Evolutionary conservation across 2,797 vertebrate species (phyloP), one percentile per base, ranked within the genome.

Genomic region (Ptychobarbus kaznakovi): DNA sequence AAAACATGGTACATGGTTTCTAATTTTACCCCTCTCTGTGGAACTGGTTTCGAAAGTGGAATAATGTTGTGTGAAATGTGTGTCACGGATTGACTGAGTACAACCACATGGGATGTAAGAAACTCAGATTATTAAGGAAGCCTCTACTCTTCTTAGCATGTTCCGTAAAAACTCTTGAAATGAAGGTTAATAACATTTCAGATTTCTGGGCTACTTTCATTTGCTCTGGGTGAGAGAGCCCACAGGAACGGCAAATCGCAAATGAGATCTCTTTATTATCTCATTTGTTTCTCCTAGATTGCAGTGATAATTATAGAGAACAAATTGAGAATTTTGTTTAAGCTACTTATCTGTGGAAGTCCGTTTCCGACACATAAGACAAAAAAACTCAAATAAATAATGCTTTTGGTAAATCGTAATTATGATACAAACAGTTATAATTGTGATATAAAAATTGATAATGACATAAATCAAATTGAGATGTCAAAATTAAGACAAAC

Each of bases 21-120:
- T 80, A 75, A 84, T 89, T 89, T 80, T 68, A 79, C 51, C 74
- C 72, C 68, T 81, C 83, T 84, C 86, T 49, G 68, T 28, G 79
- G 75, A 82, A 35, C 66, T 74, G 73, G 51, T 85, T 79, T 86
- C 61, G 53, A 76, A 76, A 76, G 79, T 72, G 35, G 73, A 79
- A 49, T 58, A 25, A 46, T 88, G 81, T n/a, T 12, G n/a, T 73
- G 46, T 69, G 68, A 84, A 87, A 79, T 81, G 83, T 75, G 81
- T 84, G 84, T 83, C 78, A 46, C 20, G 9, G 70, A 22, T 75
- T 82, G 58, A 74, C 77, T 51, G 12, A 53, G 81, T 32, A 63
- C 44, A 53, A 68, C 40, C 40, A 53, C 49, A 56, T 70, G 78
- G 49, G 86, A 63, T 56, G 16, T 20, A 40, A 42, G 38, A 73